Conservation (phyloP, 2,113 vertebrate species). For the Myrmophylax atrothorax region DNA sequence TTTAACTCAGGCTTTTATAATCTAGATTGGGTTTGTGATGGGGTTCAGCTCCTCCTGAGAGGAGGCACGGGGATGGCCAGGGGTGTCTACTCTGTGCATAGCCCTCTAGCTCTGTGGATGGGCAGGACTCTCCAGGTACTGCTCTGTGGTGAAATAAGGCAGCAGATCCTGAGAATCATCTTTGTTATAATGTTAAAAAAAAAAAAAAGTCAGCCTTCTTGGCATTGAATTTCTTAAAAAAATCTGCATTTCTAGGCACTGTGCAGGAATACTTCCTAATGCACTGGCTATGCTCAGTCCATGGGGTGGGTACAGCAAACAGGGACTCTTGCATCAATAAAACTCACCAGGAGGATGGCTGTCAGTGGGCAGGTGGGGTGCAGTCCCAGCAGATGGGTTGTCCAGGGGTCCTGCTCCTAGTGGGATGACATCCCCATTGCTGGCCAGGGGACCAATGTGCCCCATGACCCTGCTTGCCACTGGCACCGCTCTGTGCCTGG, state of each 20-base stretch:
- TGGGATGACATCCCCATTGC: neutral
- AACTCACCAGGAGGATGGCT: neutral
- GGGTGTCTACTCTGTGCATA: accelerated
- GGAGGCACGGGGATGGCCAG: accelerated
- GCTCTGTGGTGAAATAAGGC: neutral
- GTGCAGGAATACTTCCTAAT: neutral
- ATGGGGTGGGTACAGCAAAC: neutral
- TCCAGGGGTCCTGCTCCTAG: neutral
- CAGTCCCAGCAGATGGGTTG: neutral
- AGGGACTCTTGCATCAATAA: accelerated
- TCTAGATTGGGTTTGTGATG: accelerated
- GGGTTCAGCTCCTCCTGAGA: neutral
- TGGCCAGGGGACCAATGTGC: accelerated
- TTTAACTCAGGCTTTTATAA: neutral
- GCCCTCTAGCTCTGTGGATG: neutral
- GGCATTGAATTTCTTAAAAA: neutral
- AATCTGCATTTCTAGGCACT: neutral
- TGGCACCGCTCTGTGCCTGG: neutral
- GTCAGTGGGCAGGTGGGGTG: neutral
- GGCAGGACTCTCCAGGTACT: neutral
- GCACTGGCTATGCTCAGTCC: accelerated
- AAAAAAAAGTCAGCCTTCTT: neutral
- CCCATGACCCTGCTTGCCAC: accelerated
- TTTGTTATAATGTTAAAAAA: neutral
- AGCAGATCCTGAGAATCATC: neutral